Evolutionary conservation across 2,113 vertebrate species (phyloP).

Genomic region (Nothobranchius kuhntae): DNA sequence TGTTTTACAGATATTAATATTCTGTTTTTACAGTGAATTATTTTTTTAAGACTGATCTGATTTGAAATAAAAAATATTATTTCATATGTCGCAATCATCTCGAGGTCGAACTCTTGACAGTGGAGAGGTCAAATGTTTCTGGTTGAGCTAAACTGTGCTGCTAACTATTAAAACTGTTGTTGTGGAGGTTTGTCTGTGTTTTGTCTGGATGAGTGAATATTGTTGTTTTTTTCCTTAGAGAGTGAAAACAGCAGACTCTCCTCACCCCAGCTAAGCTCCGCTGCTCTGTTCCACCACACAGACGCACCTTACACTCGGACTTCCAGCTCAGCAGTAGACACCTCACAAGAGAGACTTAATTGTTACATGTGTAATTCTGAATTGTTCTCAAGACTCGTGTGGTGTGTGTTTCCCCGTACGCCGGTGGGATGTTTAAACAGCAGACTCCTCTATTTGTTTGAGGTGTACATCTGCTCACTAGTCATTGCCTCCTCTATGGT

Average conservation of each 20-base stretch:
- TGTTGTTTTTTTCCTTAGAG: slow-evolving; percentile 38
- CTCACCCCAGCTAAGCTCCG: slow-evolving; percentile 37
- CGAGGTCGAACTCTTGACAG: too few species aligned
- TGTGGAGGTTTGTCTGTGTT: neutral
- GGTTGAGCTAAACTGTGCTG: too few species aligned
- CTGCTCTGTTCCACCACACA: neutral
- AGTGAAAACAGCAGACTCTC: slow-evolving; percentile 51
- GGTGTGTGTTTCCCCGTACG: slow-evolving; percentile 18
- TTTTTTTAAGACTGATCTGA: too few species aligned
- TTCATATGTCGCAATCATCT: too few species aligned
- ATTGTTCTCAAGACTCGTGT: slow-evolving; percentile 27
- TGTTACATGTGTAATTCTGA: slow-evolving; percentile 33
- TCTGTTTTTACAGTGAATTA: too few species aligned
- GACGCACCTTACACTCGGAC: slow-evolving; percentile 28
- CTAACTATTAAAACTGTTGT: too few species aligned
- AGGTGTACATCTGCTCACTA: slow-evolving; percentile 19
- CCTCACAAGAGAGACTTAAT: slow-evolving; percentile 22
- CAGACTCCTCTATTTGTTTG: neutral
- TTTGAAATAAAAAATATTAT: too few species aligned
- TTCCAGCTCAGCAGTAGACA: slow-evolving; percentile 25
- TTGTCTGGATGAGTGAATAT: neutral
- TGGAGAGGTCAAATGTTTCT: too few species aligned
- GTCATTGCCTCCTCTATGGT: slow-evolving; percentile 9
- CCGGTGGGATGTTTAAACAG: slow-evolving; percentile 2
- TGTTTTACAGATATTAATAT: too few species aligned